Evolutionary conservation across 2,797 vertebrate species (phyloP), one percentile per base, ranked within the genome.

Genomic region (Rhinophrynus dorsalis): DNA sequence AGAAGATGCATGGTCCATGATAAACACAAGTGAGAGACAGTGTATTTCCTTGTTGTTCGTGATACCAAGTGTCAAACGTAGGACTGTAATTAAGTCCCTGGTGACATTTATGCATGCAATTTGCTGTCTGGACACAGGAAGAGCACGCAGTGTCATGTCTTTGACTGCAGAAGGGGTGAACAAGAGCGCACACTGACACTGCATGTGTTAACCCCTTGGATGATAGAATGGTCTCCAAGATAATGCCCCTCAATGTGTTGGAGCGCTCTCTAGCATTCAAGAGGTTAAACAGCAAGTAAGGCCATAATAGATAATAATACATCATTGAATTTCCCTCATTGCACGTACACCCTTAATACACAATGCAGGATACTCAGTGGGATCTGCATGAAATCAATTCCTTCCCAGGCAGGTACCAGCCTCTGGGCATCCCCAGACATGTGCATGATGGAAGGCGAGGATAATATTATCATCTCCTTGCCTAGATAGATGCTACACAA

Each of bases 281-380:
- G n/a, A n/a, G n/a, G n/a, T n/a, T 27, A 29, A 29, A 51, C 3
- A 3, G 8, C 20, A 40, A 56, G n/a, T 26, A 51, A 51, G 21
- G 33, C 23, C 38, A 45, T 42, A n/a, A 15, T 29, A 71, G 20
- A 24, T 11, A 1, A 12, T 10, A 21, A 55, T 30, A 37, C 15
- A 18, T 32, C 26, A 20, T 48, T 65, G 15, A 50, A 66, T 59
- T 54, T n/a, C n/a, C 61, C 55, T 66, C 60, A 38, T 11, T 38
- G 37, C 37, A n/a, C 37, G 6, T 5, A 6, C 18, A 18, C 20
- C 15, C 45, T 23, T 11, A 26, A 54, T 3, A 27, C 15, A 3
- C 20, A 11, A 11, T 21, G 1, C 29, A 23, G 12, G 35, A 37
- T 12, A 15, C 13, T 44, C 6, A 1, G 29, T 40, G 32, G 42